Evolutionary conservation across 1,140 invertebrate species (phyloP), one percentile per base, ranked within the genome.

Genomic region (Mamestra configurata): DNA sequence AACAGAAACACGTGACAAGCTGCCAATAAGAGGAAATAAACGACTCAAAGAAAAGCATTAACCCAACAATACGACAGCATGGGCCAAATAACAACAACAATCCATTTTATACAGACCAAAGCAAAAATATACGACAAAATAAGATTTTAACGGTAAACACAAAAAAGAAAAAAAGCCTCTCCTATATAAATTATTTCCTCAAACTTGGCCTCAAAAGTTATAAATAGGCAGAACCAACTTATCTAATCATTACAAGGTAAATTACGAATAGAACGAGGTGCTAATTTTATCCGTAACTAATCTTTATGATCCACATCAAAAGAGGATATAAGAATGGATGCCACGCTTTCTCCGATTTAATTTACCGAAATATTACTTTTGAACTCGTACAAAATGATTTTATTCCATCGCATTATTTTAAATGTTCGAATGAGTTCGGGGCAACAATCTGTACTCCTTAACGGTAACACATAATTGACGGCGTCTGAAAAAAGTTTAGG

Each of bases 401-500:
- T 53, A 46, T 46, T 49, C 31, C 43, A n/a, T 35, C 20, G 22
- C n/a, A 72, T 53, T 70, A 77, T 66, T 72, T 64, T 73, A 49
- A 64, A 64, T 61, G 27, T 57, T 66, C 20, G 37, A 61, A 57
- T 43, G 77, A 77, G 27, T 75, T 68, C 75, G 57, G 53, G 35
- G 31, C 72, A 77, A 77, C 81, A 64, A 89, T 89, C 89, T 83
- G 77, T 81, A 88, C 86, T 87, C 84, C 80, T 92, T 93, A 94
- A 93, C 93, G 93, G 93, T 93, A 94, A 88, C 86, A 86, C 87
- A 93, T 93, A 91, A 93, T 92, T 90, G 93, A 90, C 84, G 82
- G 80, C 90, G 84, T 84, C 82, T 92, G 86, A 92, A 93, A 93
- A 92, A 92, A 91, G 84, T 61, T 37, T 80, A 87, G 22, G 40